Conservation (phyloP, 2,888 invertebrate species). For the Cyrtodaria siliqua region DNA sequence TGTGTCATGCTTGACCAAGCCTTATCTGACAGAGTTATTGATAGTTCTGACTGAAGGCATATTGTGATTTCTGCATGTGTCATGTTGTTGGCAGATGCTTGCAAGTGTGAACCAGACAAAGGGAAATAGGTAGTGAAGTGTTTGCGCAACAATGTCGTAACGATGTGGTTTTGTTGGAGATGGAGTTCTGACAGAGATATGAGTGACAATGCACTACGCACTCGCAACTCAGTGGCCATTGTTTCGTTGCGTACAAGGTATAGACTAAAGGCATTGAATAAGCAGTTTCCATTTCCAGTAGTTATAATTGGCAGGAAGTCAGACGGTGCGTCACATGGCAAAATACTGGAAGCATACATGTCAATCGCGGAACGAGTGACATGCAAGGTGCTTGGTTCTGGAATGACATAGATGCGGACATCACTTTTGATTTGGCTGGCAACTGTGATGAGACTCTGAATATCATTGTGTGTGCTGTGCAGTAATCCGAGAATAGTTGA, state of each 20-base stretch:
- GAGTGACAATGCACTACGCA: conserved; percentile 21
- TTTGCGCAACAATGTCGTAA: conserved; percentile 11
- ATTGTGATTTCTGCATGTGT: too few relatives aligned
- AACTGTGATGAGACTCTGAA: too few relatives aligned
- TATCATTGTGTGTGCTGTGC: too few relatives aligned
- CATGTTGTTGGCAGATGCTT: background rate
- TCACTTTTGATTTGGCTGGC: too few relatives aligned
- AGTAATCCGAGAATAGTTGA: too few relatives aligned
- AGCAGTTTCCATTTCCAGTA: conserved; percentile 36
- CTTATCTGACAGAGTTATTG: conserved; percentile 10
- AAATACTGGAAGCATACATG: too few relatives aligned
- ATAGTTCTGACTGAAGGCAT: background rate
- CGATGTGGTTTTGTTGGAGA: background rate
- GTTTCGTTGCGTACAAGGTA: conserved; percentile 21
- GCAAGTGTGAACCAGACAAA: conserved; percentile 6
- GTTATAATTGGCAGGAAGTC: background rate
- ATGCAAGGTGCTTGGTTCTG: too few relatives aligned
- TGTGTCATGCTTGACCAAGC: conserved; percentile 36
- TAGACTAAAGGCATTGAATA: conserved; percentile 35
- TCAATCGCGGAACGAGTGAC: too few relatives aligned
- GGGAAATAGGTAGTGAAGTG: conserved; percentile 16
- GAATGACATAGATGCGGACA: too few relatives aligned
- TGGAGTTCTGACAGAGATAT: conserved; percentile 11
- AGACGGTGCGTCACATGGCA: too few relatives aligned
- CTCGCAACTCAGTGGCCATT: conserved; percentile 26